Evolutionary conservation across 2,888 invertebrate genomes (phyloP).

Genomic region (Melieria crassipennis): DNA sequence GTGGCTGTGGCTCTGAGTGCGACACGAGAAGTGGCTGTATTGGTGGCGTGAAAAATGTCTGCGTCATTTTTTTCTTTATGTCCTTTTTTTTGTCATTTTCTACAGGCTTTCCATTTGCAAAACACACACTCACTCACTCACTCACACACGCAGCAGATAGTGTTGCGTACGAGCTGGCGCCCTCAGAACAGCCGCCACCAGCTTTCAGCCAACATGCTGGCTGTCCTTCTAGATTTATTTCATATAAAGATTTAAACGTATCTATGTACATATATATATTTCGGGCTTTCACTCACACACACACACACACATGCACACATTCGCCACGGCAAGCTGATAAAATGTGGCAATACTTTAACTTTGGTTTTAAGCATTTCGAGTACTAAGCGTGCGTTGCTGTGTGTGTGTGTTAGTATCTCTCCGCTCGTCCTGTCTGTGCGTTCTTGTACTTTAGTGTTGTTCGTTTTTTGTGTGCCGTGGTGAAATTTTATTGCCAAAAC

Average conservation of each 20-base stretch:
- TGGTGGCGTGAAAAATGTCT: slow-evolving; percentile 59
- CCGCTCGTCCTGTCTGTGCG: slow-evolving; percentile 17
- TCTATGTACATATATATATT: background rate
- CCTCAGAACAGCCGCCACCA: background rate
- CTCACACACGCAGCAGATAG: background rate
- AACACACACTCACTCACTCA: too few species aligned
- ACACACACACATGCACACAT: background rate
- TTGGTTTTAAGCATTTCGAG: background rate
- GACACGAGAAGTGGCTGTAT: slow-evolving; percentile 29
- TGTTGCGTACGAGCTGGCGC: background rate
- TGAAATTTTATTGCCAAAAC: slow-evolving; percentile 56
- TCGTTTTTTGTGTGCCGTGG: slow-evolving; percentile 36
- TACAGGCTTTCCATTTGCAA: too few species aligned
- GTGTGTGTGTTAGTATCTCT: slow-evolving; percentile 7
- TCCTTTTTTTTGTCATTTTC: background rate
- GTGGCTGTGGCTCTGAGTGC: background rate
- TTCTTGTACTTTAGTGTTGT: background rate
- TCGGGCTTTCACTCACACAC: background rate
- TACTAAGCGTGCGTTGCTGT: background rate
- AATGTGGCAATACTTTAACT: slow-evolving; percentile 9
- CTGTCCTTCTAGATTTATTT: slow-evolving; percentile 53
- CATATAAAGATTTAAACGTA: slow-evolving; percentile 47
- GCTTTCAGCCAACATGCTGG: slow-evolving; percentile 4
- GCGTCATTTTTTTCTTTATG: slow-evolving; percentile 51
- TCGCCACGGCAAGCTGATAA: slow-evolving; percentile 1